Conservation (phyloP, 2,113 vertebrate genomes). For the Pseudonaja textilis region DNA sequence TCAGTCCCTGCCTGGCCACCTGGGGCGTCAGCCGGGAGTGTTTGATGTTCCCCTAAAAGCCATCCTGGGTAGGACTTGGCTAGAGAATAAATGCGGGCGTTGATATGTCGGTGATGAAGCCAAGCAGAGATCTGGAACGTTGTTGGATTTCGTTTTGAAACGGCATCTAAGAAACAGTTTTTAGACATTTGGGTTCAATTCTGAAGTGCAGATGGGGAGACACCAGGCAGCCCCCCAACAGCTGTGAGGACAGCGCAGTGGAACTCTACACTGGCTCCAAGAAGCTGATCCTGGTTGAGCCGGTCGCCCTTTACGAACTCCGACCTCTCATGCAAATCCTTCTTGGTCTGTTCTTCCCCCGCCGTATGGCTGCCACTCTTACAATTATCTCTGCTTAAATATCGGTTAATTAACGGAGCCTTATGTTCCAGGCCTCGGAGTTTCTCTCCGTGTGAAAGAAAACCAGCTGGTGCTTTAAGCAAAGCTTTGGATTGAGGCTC, state of each 20-base stretch:
- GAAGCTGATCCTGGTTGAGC: slow-evolving; percentile 19
- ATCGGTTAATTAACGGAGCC: slow-evolving; percentile 40
- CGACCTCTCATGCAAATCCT: slow-evolving; percentile 11
- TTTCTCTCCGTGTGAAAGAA: slow-evolving; percentile 13
- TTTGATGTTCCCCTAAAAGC: background rate
- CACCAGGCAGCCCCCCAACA: background rate
- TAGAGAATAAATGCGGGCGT: background rate
- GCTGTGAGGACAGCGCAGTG: background rate
- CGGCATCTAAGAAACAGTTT: background rate
- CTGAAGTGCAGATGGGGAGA: background rate
- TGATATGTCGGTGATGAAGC: background rate
- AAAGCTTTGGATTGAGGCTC: background rate
- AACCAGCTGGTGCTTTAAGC: background rate
- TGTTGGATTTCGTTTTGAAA: background rate
- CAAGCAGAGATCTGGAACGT: background rate
- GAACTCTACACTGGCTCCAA: background rate
- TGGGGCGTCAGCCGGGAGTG: background rate
- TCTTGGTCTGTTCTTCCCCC: background rate
- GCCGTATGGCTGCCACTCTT: slow-evolving; percentile 30
- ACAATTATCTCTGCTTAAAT: slow-evolving; percentile 4
- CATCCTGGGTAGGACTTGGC: background rate
- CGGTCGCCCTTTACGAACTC: slow-evolving; percentile 7
- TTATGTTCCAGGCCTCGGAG: slow-evolving; percentile 30
- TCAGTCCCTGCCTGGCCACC: background rate
- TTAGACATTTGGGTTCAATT: background rate